Base-by-base conservation (phyloP, 2,797 vertebrate genomes). In the Lagorchestes hirsutus region DNA sequence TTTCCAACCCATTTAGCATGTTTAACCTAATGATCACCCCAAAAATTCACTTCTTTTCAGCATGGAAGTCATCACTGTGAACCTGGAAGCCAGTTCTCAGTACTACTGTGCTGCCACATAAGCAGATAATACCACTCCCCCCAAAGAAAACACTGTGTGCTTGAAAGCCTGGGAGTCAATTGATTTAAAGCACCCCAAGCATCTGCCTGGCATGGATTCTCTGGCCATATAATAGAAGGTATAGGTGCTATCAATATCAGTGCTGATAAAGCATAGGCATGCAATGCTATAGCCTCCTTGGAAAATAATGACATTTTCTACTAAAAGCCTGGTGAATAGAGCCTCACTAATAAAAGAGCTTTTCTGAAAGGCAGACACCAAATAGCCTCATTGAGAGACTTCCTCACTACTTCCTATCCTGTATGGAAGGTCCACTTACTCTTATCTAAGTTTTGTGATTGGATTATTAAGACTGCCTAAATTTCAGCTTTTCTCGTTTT, bases 341-440 rank as follows among this genome's bases (percentile, higher is more conserved):
- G 14, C 1, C 34, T 95, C 13, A 14, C 93, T 98, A 97, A 97
- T 90, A 97, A 93, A 98, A 96, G 46, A 93, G 40, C 90, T 56
- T 92, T 40, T 97, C 96, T 31, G 95, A 97, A 98, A 96, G 90
- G 97, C 96, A 98, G 95, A 97, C 93, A 95, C 96, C 58, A 97
- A 92, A 94, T 95, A 91, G 96, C 54, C 87, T 90, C 31, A 95
- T 46, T 97, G 91, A 95, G 5, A 92, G 74, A 67, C 91, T 94
- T 94, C 90, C 94, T 95, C 93, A 59, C 96, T 97, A 94, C 52
- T 95, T 98, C 97, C 74, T 95, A 62, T 93, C 54, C 82, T 96
- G 50, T 96, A n/a, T 90, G 95, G n/a, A 96, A 18, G 6, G 95
- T 12, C 90, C 9, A 55, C 24, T 93, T 54, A 97, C 96, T 94